Conservation (phyloP, 2,888 invertebrate genomes). For the Euclidia mi region DNA sequence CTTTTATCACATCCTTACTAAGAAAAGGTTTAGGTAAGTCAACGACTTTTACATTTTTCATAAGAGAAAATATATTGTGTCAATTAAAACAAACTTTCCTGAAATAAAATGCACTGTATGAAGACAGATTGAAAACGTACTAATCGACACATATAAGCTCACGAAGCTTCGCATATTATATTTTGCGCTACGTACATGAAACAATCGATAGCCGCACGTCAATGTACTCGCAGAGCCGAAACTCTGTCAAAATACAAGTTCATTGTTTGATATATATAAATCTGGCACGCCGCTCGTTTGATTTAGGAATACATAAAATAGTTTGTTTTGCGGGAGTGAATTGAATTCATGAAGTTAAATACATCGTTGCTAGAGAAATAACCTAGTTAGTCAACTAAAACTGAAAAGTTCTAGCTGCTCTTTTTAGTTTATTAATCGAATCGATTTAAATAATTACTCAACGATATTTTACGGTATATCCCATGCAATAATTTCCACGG, state of each 20-base stretch:
- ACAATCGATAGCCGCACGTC: constrained; percentile 65
- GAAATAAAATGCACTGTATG: background rate
- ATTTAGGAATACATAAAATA: no score
- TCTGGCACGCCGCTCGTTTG: background rate
- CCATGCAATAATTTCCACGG: background rate
- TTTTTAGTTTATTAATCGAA: no score
- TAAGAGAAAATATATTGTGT: background rate
- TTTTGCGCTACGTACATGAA: constrained; percentile 50
- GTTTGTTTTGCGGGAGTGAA: no score
- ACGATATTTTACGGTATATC: no score
- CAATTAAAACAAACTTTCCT: background rate
- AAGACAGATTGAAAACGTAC: background rate
- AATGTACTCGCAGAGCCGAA: constrained; percentile 58
- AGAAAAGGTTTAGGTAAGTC: background rate
- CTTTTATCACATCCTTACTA: no score
- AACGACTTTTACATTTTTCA: background rate
- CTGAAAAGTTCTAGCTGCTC: no score
- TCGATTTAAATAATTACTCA: no score
- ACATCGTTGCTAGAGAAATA: no score
- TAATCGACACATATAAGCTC: background rate
- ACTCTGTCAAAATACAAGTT: constrained; percentile 53
- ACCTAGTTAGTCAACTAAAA: no score
- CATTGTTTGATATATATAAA: constrained; percentile 3
- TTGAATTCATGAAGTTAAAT: no score
- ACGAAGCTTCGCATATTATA: constrained; percentile 8